Evolutionary conservation across 1,140 invertebrate species (phyloP).

Genomic region (Drosophila subobscura): DNA sequence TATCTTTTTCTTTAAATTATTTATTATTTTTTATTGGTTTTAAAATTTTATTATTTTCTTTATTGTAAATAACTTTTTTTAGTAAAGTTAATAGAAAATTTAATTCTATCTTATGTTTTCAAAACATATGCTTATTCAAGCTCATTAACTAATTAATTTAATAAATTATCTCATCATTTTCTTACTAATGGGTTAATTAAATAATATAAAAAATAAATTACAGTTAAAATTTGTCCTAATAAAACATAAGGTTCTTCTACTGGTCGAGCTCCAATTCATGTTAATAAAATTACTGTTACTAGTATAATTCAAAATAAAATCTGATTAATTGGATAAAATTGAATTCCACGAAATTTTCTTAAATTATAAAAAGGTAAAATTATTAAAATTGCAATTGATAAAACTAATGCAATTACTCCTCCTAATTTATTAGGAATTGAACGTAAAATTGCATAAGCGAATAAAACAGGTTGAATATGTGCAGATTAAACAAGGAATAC

Average conservation of each 20-base stretch:
- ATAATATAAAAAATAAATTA: slow-evolving; percentile 86
- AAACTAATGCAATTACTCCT: slow-evolving; percentile 87
- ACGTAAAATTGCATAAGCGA: slow-evolving; percentile 90
- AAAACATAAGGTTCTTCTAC: slow-evolving; percentile 87
- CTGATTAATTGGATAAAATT: slow-evolving; percentile 86
- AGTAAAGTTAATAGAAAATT: slow-evolving; percentile 85
- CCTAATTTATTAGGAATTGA: slow-evolving; percentile 90
- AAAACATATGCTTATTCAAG: slow-evolving; percentile 87
- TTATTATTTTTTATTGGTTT: slow-evolving; percentile 50
- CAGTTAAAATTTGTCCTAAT: slow-evolving; percentile 86
- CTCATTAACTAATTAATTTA: slow-evolving; percentile 85
- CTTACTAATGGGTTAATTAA: slow-evolving; percentile 84
- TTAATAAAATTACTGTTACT: slow-evolving; percentile 85
- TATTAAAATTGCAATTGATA: slow-evolving; percentile 87
- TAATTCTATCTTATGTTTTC: slow-evolving; percentile 86
- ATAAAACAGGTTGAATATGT: slow-evolving; percentile 90
- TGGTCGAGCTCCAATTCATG: slow-evolving; percentile 87
- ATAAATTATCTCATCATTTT: slow-evolving; percentile 85
- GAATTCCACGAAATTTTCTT: slow-evolving; percentile 84
- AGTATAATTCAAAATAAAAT: slow-evolving; percentile 86
- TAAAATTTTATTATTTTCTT: slow-evolving; percentile 70
- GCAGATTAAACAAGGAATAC: no score
- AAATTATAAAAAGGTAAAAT: slow-evolving; percentile 85
- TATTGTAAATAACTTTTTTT: slow-evolving; percentile 70
- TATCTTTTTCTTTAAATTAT: slow-evolving; percentile 72